Evolutionary conservation across 2,113 vertebrate species (phyloP).

Genomic region (Sander vitreus): DNA sequence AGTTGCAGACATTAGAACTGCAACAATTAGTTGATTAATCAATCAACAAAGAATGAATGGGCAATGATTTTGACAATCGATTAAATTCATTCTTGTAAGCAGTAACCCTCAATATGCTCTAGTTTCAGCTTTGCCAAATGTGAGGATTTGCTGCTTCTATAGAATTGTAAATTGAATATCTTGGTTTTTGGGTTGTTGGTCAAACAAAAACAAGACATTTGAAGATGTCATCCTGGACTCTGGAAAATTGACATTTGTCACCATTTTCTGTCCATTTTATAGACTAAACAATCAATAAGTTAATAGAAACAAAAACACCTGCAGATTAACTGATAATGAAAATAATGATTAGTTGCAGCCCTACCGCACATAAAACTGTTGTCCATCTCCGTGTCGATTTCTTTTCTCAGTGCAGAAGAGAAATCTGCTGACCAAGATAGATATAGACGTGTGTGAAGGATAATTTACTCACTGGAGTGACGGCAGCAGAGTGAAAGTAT

Average conservation of each 20-base stretch:
- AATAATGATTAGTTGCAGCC: neutral
- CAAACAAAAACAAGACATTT: neutral
- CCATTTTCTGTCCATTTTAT: neutral
- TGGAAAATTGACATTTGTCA: neutral
- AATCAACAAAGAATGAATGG: neutral
- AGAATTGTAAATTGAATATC: neutral
- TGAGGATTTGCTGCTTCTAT: neutral
- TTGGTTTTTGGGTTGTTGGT: neutral
- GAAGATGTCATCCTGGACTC: neutral
- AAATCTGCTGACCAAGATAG: neutral
- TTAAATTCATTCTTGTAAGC: neutral
- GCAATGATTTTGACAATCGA: neutral
- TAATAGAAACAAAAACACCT: neutral
- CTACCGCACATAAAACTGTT: neutral
- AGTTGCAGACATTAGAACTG: neutral
- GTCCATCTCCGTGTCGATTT: rapidly evolving
- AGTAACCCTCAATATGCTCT: neutral
- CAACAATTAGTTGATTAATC: neutral
- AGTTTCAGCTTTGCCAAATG: neutral
- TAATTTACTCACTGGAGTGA: conserved; percentile 91
- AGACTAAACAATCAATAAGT: neutral
- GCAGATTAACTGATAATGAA: neutral
- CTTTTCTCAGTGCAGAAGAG: neutral
- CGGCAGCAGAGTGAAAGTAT: conserved; percentile 98
- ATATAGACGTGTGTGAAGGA: neutral